Conservation (phyloP, 2,797 vertebrate genomes). For the Cyclopterus lumpus region DNA sequence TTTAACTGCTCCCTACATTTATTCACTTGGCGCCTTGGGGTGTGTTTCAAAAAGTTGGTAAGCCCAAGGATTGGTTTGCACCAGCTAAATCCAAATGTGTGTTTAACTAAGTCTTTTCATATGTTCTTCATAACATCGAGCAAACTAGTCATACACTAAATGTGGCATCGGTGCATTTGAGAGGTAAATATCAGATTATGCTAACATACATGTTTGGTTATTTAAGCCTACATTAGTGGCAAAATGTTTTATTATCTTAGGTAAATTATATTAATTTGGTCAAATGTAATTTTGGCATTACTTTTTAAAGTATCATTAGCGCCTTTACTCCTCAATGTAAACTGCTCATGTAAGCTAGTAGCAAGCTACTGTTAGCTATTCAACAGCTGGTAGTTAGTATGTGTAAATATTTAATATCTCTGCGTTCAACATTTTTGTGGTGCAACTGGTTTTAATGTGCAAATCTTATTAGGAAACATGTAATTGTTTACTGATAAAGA, state of each 20-base stretch:
- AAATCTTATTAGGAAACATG: not conserved
- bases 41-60: conserved; percentile 19
- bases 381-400: not conserved
- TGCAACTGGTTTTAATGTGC: not conserved
- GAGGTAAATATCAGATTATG: not conserved
- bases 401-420: not conserved
- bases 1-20: conserved; percentile 51
- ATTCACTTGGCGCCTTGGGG: conserved; percentile 11
- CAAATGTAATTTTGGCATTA: not conserved
- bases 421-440: not conserved
- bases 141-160: not conserved
- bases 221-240: not conserved
- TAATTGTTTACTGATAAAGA: not conserved
- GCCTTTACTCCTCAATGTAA: not conserved
- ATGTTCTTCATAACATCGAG: not conserved
- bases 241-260: not conserved
- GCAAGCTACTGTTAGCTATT: not conserved
- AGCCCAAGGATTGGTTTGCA: conserved; percentile 5
- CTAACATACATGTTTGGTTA: not conserved
- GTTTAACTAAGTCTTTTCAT: not conserved
- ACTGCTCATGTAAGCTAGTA: not conserved
- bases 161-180: not conserved
- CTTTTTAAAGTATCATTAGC: not conserved
- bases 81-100: not conserved
- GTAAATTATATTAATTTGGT: not conserved